Conservation (phyloP, 2,797 vertebrate species). For the Chaunax sp. region DNA sequence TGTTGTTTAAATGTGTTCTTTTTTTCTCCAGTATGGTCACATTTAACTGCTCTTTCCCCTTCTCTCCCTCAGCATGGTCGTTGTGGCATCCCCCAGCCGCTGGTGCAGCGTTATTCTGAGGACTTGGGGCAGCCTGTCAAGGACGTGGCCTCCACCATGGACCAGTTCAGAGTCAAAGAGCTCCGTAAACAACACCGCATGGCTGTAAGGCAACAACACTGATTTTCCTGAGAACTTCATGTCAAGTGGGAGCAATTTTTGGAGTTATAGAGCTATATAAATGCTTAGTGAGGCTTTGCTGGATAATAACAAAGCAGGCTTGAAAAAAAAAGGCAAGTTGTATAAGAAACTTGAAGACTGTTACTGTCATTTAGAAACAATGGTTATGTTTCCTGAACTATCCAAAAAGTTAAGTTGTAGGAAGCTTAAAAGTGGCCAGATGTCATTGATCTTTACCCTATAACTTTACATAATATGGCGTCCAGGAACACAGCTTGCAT, state of each 20-base stretch:
- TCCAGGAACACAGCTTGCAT: no score
- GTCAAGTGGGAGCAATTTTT: not conserved
- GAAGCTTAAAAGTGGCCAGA: no score
- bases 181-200: constrained; percentile 97
- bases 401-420: no score
- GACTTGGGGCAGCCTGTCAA: constrained; percentile 91
- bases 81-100: constrained; percentile 92
- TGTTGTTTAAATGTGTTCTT: no score
- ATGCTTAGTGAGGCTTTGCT: constrained; percentile 5
- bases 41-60: not conserved
- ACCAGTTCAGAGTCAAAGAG: constrained; percentile 93
- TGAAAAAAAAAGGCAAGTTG: not conserved
- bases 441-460: no score
- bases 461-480: no score
- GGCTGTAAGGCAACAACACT: constrained; percentile 87
- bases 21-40: no score
- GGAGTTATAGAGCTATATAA: not conserved
- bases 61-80: constrained; percentile 89
- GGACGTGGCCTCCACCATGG: constrained; percentile 90
- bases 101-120: constrained; percentile 94
- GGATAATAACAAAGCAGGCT: constrained; percentile 5
- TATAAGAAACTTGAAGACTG: no score
- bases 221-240: not conserved
- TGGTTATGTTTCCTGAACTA: no score
- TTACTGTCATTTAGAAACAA: no score